phyloP scores from a whole-genome alignment of 2,888 invertebrate species.

The Chironomus riparius region DNA sequence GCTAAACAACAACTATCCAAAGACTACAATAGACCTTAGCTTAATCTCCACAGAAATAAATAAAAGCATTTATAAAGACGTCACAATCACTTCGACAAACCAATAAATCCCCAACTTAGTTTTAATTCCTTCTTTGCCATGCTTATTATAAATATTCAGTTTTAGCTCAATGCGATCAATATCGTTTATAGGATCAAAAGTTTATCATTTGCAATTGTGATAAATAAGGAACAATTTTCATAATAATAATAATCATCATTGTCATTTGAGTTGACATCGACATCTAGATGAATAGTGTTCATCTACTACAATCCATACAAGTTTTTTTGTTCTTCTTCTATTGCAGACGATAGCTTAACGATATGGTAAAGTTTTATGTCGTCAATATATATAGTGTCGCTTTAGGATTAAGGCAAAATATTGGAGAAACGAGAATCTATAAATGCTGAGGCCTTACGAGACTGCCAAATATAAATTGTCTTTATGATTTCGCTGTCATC shows the following conservation, averaged over 20 bases:
- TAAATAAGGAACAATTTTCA: neutral
- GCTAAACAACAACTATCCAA: too few species aligned
- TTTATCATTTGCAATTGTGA: neutral
- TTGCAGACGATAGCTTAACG: neutral
- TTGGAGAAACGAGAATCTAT: neutral
- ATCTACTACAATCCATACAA: neutral
- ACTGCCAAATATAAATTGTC: neutral
- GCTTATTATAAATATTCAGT: too few species aligned
- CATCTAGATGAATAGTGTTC: neutral
- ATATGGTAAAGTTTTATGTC: neutral
- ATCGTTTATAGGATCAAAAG: neutral
- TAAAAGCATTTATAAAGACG: too few species aligned
- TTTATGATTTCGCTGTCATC: conserved; percentile 7
- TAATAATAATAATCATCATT: neutral
- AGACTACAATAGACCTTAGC: too few species aligned
- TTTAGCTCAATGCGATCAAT: neutral
- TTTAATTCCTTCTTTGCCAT: too few species aligned
- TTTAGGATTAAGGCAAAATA: neutral
- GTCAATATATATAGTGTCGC: neutral
- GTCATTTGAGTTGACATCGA: neutral
- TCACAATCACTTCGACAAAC: too few species aligned
- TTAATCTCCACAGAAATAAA: too few species aligned
- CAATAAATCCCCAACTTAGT: too few species aligned
- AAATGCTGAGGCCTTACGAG: neutral
- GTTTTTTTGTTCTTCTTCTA: neutral